phyloP scores from a whole-genome alignment of 2,797 vertebrate genomes.

The Balearica regulorum region DNA sequence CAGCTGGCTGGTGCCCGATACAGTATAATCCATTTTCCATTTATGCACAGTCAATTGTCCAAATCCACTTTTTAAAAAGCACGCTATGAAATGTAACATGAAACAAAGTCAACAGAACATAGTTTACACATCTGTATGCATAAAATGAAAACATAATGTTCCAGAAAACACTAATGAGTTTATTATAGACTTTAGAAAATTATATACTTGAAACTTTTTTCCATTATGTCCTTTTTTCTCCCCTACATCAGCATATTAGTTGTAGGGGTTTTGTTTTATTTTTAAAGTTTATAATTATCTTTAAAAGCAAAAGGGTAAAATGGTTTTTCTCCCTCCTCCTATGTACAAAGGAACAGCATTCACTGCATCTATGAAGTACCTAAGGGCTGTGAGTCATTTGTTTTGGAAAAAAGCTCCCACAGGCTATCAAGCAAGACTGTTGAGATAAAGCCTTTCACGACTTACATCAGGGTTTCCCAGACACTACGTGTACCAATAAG shows the following conservation, averaged over 20 bases:
- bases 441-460: conserved; percentile 46
- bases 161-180: background rate
- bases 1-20: background rate
- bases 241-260: background rate
- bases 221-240: background rate
- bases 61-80: background rate
- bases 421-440: conserved; percentile 27
- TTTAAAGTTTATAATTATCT: background rate
- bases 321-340: background rate
- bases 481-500: background rate
- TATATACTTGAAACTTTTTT: background rate
- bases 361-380: background rate
- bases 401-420: conserved; percentile 40
- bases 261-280: background rate
- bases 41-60: background rate
- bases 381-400: conserved; percentile 8
- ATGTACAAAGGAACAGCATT: background rate
- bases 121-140: background rate
- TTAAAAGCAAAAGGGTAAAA: conserved; percentile 17
- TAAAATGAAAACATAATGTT: background rate
- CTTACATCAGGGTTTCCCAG: conserved; percentile 48
- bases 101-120: background rate
- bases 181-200: background rate
- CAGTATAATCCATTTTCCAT: background rate
- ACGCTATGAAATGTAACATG: background rate